Evolutionary conservation across 2,888 invertebrate species (phyloP).

Genomic region (Chydorus sphaericus): DNA sequence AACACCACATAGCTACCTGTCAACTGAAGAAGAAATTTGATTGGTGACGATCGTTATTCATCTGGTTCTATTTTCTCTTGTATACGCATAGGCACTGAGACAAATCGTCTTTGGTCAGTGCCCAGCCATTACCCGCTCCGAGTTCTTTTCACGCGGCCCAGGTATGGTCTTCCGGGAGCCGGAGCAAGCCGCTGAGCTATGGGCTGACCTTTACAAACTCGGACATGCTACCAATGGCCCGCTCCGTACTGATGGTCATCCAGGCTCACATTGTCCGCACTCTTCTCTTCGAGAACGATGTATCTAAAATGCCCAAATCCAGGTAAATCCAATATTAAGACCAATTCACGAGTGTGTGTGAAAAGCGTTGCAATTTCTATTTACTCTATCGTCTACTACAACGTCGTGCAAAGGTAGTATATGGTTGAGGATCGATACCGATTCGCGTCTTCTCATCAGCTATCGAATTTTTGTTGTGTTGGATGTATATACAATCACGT

Average conservation of each 20-base stretch:
- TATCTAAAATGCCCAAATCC: neutral
- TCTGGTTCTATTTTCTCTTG: too few species aligned
- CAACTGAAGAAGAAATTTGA: too few species aligned
- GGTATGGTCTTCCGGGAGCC: constrained; percentile 42
- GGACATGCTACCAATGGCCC: constrained; percentile 31
- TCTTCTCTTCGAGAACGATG: constrained; percentile 41
- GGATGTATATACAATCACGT: too few species aligned
- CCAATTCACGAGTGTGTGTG: too few species aligned
- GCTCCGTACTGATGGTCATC: constrained; percentile 41
- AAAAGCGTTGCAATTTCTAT: too few species aligned
- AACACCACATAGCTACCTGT: too few species aligned
- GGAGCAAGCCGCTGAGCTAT: constrained; percentile 29
- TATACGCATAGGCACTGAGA: constrained; percentile 10
- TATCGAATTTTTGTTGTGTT: too few species aligned
- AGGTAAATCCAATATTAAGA: neutral
- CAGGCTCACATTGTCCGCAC: constrained; percentile 55
- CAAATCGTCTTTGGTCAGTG: constrained; percentile 12
- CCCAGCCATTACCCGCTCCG: constrained; percentile 5
- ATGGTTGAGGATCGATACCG: too few species aligned
- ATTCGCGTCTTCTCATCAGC: too few species aligned
- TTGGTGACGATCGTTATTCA: too few species aligned
- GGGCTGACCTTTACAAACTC: constrained; percentile 24
- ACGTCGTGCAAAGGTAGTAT: too few species aligned
- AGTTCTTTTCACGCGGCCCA: constrained; percentile 11
- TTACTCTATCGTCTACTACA: too few species aligned